Conservation (phyloP, 1,140 invertebrate species). For the Dreissena rostriformis region DNA sequence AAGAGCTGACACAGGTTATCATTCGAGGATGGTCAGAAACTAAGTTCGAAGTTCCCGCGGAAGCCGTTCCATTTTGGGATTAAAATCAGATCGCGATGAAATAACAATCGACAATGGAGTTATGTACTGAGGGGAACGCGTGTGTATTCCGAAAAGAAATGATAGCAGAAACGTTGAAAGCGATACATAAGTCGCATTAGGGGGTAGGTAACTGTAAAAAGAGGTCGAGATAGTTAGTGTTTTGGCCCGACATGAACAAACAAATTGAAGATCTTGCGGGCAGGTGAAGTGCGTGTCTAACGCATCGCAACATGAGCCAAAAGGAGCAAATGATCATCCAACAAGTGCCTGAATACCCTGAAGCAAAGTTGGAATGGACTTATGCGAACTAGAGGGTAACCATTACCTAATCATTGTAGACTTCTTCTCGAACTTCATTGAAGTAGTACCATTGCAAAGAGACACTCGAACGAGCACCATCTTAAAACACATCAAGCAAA, state of each 20-base stretch:
- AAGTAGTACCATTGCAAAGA: slow-evolving; percentile 38
- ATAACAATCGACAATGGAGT: too few species aligned
- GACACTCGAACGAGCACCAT: slow-evolving; percentile 12
- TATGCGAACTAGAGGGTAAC: slow-evolving; percentile 48
- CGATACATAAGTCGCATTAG: too few species aligned
- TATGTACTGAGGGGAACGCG: too few species aligned
- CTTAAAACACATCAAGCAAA: too few species aligned
- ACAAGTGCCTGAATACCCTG: slow-evolving; percentile 47
- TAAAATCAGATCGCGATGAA: slow-evolving; percentile 23
- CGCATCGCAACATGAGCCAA: slow-evolving; percentile 64
- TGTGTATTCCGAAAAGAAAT: too few species aligned
- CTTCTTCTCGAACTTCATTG: slow-evolving; percentile 57
- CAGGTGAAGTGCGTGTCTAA: slow-evolving; percentile 78
- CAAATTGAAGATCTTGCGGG: slow-evolving; percentile 80
- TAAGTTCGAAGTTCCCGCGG: slow-evolving; percentile 9
- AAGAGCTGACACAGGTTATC: slow-evolving; percentile 34
- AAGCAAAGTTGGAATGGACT: slow-evolving; percentile 55
- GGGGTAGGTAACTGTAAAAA: too few species aligned
- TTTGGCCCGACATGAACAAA: slow-evolving; percentile 75
- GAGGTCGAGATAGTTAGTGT: too few species aligned
- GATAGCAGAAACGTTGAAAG: too few species aligned
- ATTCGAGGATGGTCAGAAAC: slow-evolving; percentile 32
- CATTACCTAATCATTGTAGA: slow-evolving; percentile 57
- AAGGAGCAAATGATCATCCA: slow-evolving; percentile 51
- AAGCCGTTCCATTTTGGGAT: slow-evolving; percentile 68